These are phyloP conservation scores for Nesoenas mayeri DNA, from an alignment of 2,113 vertebrate genomes.

Conservation along the genomic window DNA sequence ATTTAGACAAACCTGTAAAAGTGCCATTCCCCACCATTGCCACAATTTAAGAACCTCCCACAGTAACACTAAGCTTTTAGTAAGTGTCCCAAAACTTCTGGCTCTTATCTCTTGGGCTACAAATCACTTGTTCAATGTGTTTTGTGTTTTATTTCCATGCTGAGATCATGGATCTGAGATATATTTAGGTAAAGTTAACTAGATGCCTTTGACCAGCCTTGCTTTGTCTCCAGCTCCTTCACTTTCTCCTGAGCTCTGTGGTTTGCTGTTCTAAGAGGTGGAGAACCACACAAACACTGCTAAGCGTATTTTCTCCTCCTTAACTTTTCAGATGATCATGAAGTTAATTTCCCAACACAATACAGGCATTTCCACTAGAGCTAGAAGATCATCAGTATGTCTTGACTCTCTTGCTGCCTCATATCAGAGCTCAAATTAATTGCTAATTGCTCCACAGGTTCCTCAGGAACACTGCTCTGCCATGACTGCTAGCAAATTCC, in stretches of 20 bases:
- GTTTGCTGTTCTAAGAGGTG: background rate
- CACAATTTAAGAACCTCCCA: background rate
- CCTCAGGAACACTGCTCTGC: background rate
- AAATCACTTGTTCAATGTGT: background rate
- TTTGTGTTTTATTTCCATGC: background rate
- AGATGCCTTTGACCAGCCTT: background rate
- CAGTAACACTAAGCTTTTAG: background rate
- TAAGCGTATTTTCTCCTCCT: background rate
- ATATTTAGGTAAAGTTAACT: background rate
- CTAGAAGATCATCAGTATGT: background rate
- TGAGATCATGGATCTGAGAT: background rate
- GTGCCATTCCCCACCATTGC: background rate
- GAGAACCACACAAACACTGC: background rate
- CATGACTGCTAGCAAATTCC: background rate
- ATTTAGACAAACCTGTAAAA: background rate
- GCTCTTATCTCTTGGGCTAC: background rate
- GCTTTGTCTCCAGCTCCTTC: background rate
- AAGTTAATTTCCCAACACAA: background rate
- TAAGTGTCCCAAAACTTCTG: background rate
- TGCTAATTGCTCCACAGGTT: background rate
- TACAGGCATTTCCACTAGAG: background rate
- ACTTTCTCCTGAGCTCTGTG: background rate
- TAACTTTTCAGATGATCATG: background rate
- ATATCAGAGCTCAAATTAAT: background rate
- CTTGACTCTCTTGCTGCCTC: background rate